phyloP scores from a whole-genome alignment of 2,113 vertebrate genomes.

The Dascyllus trimaculatus region DNA sequence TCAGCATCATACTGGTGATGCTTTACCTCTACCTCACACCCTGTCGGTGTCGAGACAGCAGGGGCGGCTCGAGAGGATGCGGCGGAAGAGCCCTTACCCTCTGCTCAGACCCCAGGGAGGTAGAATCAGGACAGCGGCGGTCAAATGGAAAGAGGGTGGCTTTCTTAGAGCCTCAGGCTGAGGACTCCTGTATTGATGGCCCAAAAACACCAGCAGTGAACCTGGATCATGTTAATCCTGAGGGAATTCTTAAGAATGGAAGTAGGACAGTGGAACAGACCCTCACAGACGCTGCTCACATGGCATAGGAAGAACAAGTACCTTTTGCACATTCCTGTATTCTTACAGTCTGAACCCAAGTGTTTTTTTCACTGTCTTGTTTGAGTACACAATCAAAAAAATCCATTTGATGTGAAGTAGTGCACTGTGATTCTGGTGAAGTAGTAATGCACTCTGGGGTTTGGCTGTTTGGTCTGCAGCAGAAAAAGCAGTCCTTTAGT shows the following conservation, averaged over 20 bases:
- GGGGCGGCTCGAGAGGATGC: constrained; percentile 51
- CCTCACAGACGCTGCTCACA: constrained; percentile 52
- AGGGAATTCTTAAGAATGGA: constrained; percentile 89
- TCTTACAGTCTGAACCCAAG: constrained; percentile 23
- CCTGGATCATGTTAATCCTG: constrained; percentile 78
- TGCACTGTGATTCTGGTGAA: constrained; percentile 43
- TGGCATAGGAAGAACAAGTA: constrained; percentile 40
- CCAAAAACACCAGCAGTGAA: constrained; percentile 84
- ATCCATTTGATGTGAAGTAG: constrained; percentile 49
- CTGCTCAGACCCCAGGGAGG: constrained; percentile 72
- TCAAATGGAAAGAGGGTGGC: constrained; percentile 88
- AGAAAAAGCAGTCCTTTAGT: constrained; percentile 29
- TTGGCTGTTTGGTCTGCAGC: constrained; percentile 33
- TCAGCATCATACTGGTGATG: constrained; percentile 90
- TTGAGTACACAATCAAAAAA: constrained; percentile 36
- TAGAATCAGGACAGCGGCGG: constrained; percentile 79
- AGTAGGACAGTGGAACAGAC: constrained; percentile 83
- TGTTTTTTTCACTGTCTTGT: constrained; percentile 24
- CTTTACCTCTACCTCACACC: constrained; percentile 92
- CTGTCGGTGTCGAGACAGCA: constrained; percentile 82
- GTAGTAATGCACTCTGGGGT: constrained; percentile 35
- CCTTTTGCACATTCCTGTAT: constrained; percentile 21
- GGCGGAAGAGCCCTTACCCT: constrained; percentile 70
- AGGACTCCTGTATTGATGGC: constrained; percentile 75
- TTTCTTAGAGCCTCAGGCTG: constrained; percentile 86